Base-by-base conservation (phyloP, 2,797 vertebrate genomes). In the Gobionotothen gibberifrons region DNA sequence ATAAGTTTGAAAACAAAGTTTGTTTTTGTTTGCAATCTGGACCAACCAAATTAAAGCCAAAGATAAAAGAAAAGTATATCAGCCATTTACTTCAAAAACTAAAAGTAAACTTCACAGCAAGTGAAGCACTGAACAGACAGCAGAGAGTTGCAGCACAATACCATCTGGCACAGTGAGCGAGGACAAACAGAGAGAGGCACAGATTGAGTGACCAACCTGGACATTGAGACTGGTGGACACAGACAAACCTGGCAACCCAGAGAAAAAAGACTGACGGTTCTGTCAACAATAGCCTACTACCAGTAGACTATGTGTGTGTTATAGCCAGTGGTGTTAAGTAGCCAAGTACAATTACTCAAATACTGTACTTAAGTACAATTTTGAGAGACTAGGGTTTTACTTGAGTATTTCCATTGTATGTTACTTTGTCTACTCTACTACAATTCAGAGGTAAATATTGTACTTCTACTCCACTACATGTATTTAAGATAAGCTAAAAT, bases 171-270 rank as follows among this genome's bases (percentile, higher is more conserved):
- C 68, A 2, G 4, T 9, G 40, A 61, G 44, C 2, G 5, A 44
- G 12, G 22, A 51, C 13, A 64, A 36, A n/a, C 61, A 36, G 42
- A 54, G 7, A 53, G 40, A 62, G 55, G 65, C 4, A 8, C 57
- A 42, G 26, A 64, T 21, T 44, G 56, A 52, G 58, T 47, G 29
- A n/a, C 10, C 11, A 13, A 53, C 49, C 39, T 42, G 64, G 43
- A 26, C 19, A 51, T 21, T 42, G 39, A 65, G 44, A 65, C 48
- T 44, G n/a, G n/a, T 56, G 56, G 43, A 66, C 21, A 47, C 56
- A 40, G 44, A 51, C 53, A 53, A 64, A 73, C 52, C 63, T 44
- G 48, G 29, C 32, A 66, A 67, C 26, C 44, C 15, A 8, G 32
- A 51, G 48, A 32, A 56, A 47, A 64, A 13, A 39, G 3, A 1